These are phyloP conservation scores for Drosophila vallismaia DNA, from an alignment of 2,888 invertebrate species.

Conservation along the genomic window DNA sequence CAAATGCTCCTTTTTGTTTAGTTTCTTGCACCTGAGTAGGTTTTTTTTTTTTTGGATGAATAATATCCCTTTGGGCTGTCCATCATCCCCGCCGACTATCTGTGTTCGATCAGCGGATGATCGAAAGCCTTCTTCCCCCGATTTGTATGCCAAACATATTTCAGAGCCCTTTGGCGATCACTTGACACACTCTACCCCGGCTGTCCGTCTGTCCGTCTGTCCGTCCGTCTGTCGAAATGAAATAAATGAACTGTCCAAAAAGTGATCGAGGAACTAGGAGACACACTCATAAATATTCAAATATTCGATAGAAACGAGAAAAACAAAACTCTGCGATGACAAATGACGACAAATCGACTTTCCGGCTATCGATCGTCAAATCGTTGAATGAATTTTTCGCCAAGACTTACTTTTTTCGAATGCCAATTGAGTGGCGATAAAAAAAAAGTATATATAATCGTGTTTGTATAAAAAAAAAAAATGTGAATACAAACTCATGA, in stretches of 20 bases:
- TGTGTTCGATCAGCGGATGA: conserved; percentile 10
- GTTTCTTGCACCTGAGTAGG: background rate
- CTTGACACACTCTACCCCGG: conserved; percentile 33
- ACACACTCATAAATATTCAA: conserved; percentile 35
- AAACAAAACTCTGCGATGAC: conserved; percentile 48
- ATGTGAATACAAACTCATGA: background rate
- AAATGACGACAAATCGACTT: conserved; percentile 67
- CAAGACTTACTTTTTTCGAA: conserved; percentile 12
- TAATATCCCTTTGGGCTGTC: background rate
- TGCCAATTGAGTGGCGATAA: background rate
- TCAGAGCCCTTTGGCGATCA: conserved; percentile 35
- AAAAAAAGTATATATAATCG: background rate
- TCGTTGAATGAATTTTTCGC: conserved; percentile 27
- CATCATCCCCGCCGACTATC: background rate
- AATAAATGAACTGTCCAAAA: conserved; percentile 41
- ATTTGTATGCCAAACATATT: conserved; percentile 28
- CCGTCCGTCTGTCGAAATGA: conserved; percentile 12
- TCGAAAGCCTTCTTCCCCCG: background rate
- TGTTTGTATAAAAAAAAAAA: background rate
- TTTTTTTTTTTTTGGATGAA: background rate
- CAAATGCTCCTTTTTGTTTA: too few relatives aligned
- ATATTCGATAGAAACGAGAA: conserved; percentile 37
- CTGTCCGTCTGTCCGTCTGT: background rate
- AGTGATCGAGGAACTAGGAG: conserved; percentile 18
- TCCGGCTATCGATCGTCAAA: conserved; percentile 48